A percentile compares a stretch with the other conserved stretches of the same genome.
Conservation (phyloP, 2,113 vertebrate genomes). For the Nibea albiflora region DNA sequence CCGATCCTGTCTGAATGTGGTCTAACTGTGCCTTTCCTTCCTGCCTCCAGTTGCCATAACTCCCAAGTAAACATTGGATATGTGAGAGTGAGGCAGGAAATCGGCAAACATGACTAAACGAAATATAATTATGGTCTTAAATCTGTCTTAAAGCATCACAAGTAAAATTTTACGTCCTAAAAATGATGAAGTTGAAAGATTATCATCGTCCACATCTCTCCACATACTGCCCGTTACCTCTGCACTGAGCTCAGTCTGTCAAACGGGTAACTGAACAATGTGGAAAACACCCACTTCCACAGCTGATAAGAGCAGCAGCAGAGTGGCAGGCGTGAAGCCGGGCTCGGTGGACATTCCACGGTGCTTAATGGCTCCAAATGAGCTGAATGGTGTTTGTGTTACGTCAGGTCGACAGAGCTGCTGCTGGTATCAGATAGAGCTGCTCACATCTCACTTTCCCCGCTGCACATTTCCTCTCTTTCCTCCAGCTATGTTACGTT, state of each 20-base stretch:
- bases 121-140: not conserved
- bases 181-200: not conserved
- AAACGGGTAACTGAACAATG: slow-evolving; percentile 69
- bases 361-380: slow-evolving; percentile 68
- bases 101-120: too few relatives aligned
- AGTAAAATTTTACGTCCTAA: not conserved
- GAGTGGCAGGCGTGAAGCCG: slow-evolving; percentile 63
- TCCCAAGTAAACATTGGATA: too few relatives aligned
- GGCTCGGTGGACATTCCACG: slow-evolving; percentile 73
- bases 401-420: slow-evolving; percentile 48
- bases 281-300: slow-evolving; percentile 76
- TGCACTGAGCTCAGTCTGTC: slow-evolving; percentile 28
- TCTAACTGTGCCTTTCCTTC: too few relatives aligned
- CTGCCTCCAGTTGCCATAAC: too few relatives aligned
- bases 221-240: slow-evolving; percentile 40
- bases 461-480: slow-evolving; percentile 64
- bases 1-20: too few relatives aligned
- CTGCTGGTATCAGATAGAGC: slow-evolving; percentile 54
- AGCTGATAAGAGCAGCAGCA: slow-evolving; percentile 72
- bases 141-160: not conserved
- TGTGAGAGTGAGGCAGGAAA: too few relatives aligned
- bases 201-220: not conserved
- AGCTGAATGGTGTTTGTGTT: slow-evolving; percentile 74
- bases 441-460: slow-evolving; percentile 54
- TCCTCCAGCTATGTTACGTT: slow-evolving; percentile 57